Conservation (phyloP, 2,888 invertebrate species). For the Torymus auratus region DNA sequence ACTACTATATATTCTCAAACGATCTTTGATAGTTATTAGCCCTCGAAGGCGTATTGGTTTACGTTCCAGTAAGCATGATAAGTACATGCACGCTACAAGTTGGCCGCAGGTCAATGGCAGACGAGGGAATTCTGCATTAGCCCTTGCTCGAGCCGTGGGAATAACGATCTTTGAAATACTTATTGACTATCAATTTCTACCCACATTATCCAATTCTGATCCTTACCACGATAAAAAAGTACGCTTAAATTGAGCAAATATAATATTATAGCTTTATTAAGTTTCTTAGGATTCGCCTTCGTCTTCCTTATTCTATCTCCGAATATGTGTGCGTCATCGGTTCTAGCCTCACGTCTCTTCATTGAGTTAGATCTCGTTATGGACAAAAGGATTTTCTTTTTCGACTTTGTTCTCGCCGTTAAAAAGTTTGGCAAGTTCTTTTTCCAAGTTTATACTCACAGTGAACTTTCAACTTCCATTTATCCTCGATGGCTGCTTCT, state of each 20-base stretch:
- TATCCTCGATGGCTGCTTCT: slow-evolving; percentile 90
- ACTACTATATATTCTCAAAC: too few relatives aligned
- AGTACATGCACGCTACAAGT: slow-evolving; percentile 14
- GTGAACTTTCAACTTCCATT: slow-evolving; percentile 91
- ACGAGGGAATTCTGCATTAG: slow-evolving; percentile 5
- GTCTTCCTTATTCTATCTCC: background rate
- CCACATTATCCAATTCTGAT: too few relatives aligned
- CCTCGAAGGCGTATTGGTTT: slow-evolving; percentile 18
- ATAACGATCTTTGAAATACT: slow-evolving; percentile 1
- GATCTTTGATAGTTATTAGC: slow-evolving; percentile 21
- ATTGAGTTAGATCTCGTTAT: slow-evolving; percentile 45
- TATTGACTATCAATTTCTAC: background rate
- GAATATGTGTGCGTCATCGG: background rate
- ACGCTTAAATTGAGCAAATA: too few relatives aligned
- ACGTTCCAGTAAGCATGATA: slow-evolving; percentile 13
- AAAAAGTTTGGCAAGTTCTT: slow-evolving; percentile 43
- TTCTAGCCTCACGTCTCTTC: slow-evolving; percentile 17
- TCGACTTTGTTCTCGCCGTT: slow-evolving; percentile 33
- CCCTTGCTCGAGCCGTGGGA: background rate
- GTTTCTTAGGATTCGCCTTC: background rate
- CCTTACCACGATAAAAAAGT: too few relatives aligned
- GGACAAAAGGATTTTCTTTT: slow-evolving; percentile 40
- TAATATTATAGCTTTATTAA: background rate
- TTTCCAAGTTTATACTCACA: slow-evolving; percentile 82
- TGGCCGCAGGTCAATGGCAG: slow-evolving; percentile 21